Evolutionary conservation across 2,797 vertebrate genomes (phyloP).

Genomic region (Hyperoplus immaculatus): DNA sequence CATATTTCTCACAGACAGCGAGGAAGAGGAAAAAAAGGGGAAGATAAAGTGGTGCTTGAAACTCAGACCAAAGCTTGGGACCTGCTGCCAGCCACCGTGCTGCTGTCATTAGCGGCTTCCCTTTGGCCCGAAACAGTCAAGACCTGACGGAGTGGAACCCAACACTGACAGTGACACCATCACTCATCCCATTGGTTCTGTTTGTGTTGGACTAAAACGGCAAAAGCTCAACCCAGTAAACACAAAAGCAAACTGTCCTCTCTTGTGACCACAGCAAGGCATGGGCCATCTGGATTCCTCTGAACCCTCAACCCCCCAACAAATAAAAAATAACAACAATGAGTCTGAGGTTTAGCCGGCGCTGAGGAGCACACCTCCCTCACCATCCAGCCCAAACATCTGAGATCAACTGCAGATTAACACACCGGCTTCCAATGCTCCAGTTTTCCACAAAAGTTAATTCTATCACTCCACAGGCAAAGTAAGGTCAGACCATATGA

Average conservation of each 20-base stretch:
- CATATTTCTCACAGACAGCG: slow-evolving; percentile 75
- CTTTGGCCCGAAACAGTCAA: slow-evolving; percentile 42
- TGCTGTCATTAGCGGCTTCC: slow-evolving; percentile 76
- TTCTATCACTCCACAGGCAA: slow-evolving; percentile 53
- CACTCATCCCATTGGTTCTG: slow-evolving; percentile 34
- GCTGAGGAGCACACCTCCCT: slow-evolving; percentile 43
- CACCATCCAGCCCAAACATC: slow-evolving; percentile 6
- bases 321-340: slow-evolving; percentile 48
- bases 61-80: slow-evolving; percentile 53
- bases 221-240: slow-evolving; percentile 46
- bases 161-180: slow-evolving; percentile 40
- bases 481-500: slow-evolving; percentile 50
- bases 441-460: slow-evolving; percentile 60
- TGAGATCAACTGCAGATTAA: slow-evolving; percentile 35
- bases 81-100: slow-evolving; percentile 70
- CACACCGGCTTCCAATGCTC: slow-evolving; percentile 14
- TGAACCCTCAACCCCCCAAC: slow-evolving; percentile 50
- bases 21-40: slow-evolving; percentile 43
- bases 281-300: slow-evolving; percentile 70
- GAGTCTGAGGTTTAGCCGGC: slow-evolving; percentile 16
- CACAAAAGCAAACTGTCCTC: slow-evolving; percentile 68
- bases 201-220: slow-evolving; percentile 60
- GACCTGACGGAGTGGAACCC: slow-evolving; percentile 66
- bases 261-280: slow-evolving; percentile 72
- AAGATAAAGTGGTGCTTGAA: slow-evolving; percentile 60